Percentiles rank a stretch among this genome's conserved stretches.
These are phyloP conservation scores for Callospermophilus lateralis DNA, from an alignment of 2,113 vertebrate genomes.

Conservation along the genomic window DNA sequence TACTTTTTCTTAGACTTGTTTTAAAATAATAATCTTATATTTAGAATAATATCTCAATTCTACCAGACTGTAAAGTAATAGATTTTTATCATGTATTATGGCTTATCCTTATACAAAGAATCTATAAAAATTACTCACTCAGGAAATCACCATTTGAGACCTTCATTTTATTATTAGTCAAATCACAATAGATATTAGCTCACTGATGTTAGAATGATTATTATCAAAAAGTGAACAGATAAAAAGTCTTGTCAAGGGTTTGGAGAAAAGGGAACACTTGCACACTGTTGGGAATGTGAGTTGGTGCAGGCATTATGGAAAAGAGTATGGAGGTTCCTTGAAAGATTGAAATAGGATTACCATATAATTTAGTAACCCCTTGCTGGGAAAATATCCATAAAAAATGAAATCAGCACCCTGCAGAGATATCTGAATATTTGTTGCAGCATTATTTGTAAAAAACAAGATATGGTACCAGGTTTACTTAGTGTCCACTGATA, in stretches of 20 bases:
- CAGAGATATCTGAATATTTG: neutral
- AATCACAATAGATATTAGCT: neutral
- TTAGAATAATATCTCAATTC: neutral
- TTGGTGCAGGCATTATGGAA: neutral
- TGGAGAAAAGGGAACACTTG: neutral
- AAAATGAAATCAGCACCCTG: neutral
- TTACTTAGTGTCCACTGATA: too few relatives aligned
- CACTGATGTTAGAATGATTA: neutral
- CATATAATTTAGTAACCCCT: too few relatives aligned
- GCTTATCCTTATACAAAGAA: neutral
- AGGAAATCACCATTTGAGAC: neutral
- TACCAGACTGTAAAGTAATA: neutral
- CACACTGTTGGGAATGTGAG: neutral
- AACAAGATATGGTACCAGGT: neutral
- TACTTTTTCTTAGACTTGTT: conserved; percentile 19
- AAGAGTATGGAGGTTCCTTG: neutral
- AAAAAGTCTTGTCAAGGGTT: neutral
- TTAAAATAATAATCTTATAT: neutral
- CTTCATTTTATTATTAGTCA: neutral
- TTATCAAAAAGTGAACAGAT: neutral
- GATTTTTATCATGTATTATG: neutral
- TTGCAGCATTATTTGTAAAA: neutral
- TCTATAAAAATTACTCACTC: neutral
- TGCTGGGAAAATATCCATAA: neutral
- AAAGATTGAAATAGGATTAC: neutral